Evolutionary conservation across 1,140 invertebrate genomes (phyloP).

Genomic region (Macrotrachela quadricornifera): DNA sequence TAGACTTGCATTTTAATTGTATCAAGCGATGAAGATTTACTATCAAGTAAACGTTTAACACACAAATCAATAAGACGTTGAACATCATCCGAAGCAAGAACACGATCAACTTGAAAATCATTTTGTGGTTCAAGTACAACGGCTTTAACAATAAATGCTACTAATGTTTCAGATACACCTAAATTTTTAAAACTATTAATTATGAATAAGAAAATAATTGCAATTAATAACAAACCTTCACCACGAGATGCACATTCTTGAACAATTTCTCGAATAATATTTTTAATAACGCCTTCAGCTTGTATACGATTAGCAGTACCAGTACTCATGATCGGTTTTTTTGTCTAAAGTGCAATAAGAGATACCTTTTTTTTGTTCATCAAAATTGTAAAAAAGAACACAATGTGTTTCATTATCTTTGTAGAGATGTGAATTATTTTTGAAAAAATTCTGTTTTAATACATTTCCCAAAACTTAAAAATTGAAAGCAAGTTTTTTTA

Average conservation of each 20-base stretch:
- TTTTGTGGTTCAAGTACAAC: slow-evolving; percentile 29
- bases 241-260: slow-evolving; percentile 30
- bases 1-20: slow-evolving; percentile 43
- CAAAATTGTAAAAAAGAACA: too few relatives aligned
- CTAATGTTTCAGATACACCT: slow-evolving; percentile 29
- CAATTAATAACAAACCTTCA: slow-evolving; percentile 11
- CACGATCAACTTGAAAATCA: slow-evolving; percentile 30
- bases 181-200: too few relatives aligned
- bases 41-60: slow-evolving; percentile 27
- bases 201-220: too few relatives aligned
- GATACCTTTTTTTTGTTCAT: too few relatives aligned
- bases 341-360: too few relatives aligned
- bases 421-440: too few relatives aligned
- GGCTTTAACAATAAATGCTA: slow-evolving; percentile 32
- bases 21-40: slow-evolving; percentile 25
- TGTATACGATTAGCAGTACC: background rate
- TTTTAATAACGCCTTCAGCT: slow-evolving; percentile 22
- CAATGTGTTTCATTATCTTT: too few relatives aligned
- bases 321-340: too few relatives aligned
- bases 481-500: too few relatives aligned
- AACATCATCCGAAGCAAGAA: slow-evolving; percentile 31
- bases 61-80: slow-evolving; percentile 31
- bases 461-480: too few relatives aligned
- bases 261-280: slow-evolving; percentile 30
- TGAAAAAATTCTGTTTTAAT: too few relatives aligned